These are phyloP conservation scores for Alloscopus bannaensis DNA, from an alignment of 2,888 invertebrate species.

Conservation along the genomic window DNA sequence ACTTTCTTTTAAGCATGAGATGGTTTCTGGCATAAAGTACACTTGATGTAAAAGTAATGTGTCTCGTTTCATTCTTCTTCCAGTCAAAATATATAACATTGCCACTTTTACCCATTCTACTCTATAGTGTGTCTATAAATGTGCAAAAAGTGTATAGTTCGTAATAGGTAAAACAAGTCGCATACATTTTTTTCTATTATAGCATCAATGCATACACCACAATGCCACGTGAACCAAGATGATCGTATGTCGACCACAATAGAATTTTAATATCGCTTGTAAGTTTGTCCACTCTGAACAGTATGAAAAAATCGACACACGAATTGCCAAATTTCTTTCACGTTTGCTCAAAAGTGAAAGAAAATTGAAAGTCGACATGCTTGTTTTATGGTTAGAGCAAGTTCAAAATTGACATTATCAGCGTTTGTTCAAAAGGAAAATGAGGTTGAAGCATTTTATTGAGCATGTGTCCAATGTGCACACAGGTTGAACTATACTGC, in stretches of 20 bases:
- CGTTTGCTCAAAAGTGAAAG: background rate
- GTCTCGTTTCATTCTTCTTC: background rate
- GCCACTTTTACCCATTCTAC: background rate
- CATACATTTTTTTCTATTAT: background rate
- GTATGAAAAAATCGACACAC: no score
- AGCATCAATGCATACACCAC: background rate
- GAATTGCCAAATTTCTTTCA: slow-evolving; percentile 1
- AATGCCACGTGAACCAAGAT: no score
- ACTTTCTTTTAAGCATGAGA: background rate
- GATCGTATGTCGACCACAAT: no score
- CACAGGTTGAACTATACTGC: no score
- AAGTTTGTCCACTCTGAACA: no score
- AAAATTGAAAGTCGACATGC: slow-evolving; percentile 36
- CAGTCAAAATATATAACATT: background rate
- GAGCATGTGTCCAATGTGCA: no score
- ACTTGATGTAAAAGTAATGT: slow-evolving; percentile 20
- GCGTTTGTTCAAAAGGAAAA: slow-evolving; percentile 15
- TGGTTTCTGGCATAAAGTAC: slow-evolving; percentile 19
- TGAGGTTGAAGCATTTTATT: no score
- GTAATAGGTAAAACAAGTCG: background rate
- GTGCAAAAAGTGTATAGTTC: background rate
- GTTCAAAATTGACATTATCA: slow-evolving; percentile 9
- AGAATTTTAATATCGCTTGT: no score
- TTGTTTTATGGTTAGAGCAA: background rate
- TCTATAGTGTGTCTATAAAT: no score